Evolutionary conservation across 2,113 vertebrate species (phyloP).

Genomic region (Heterotis niloticus): DNA sequence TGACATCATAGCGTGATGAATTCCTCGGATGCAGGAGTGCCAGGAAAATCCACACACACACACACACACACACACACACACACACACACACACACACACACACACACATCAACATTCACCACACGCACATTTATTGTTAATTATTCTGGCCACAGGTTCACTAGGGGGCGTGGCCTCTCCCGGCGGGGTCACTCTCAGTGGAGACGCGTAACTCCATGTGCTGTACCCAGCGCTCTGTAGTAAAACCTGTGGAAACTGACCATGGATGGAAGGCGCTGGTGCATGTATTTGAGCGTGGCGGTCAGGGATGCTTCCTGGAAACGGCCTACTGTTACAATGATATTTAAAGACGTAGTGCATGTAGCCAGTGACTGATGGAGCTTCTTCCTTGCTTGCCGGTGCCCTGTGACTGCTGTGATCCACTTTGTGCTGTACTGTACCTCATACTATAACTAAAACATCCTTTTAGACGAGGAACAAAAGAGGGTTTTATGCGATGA

Average conservation of each 20-base stretch:
- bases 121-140: neutral
- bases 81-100: neutral
- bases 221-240: neutral
- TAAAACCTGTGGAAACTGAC: constrained; percentile 7
- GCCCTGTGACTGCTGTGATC: neutral
- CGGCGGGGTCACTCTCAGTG: neutral
- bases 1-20: too few species aligned
- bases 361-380: neutral
- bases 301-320: neutral
- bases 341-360: neutral
- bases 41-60: neutral
- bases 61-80: constrained; percentile 1
- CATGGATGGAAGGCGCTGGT: too few species aligned
- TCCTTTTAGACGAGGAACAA: too few species aligned
- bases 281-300: neutral
- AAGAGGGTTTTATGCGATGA: too few species aligned
- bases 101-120: neutral
- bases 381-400: neutral
- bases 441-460: neutral
- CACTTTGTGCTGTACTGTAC: neutral
- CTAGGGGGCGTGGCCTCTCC: neutral
- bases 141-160: neutral
- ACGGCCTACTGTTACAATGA: neutral
- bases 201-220: neutral
- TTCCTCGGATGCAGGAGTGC: too few species aligned